Conservation (phyloP, 2,888 invertebrate species). For the Argyra leucocephala region DNA sequence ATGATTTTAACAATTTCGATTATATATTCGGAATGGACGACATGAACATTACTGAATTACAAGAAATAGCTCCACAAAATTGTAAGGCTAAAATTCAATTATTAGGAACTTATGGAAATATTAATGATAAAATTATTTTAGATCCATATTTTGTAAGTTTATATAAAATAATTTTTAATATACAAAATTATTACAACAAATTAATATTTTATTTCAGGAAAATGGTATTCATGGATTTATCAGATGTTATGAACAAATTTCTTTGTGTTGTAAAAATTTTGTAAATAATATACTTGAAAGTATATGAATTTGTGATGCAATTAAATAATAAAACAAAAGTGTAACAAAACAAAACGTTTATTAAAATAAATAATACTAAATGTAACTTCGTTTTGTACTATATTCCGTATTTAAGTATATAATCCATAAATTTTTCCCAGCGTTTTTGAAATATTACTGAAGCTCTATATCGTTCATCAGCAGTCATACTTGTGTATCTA, state of each 20-base stretch:
- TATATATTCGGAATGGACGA: slow-evolving; percentile 92
- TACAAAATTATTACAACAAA: not conserved
- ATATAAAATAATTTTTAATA: slow-evolving; percentile 8
- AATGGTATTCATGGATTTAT: slow-evolving; percentile 32
- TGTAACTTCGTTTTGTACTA: no score
- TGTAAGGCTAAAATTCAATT: slow-evolving; percentile 62
- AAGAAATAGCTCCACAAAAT: slow-evolving; percentile 50
- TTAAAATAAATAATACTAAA: no score
- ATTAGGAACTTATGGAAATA: slow-evolving; percentile 69
- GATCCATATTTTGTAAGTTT: slow-evolving; percentile 84
- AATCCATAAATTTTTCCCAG: slow-evolving; percentile 35
- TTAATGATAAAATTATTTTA: slow-evolving; percentile 62
- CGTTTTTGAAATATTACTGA: slow-evolving; percentile 27
- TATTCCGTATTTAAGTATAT: slow-evolving; percentile 24
- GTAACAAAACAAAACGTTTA: no score
- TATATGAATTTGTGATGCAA: no score
- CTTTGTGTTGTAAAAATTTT: slow-evolving; percentile 29
- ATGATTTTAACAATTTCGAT: slow-evolving; percentile 70
- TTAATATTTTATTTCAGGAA: slow-evolving; percentile 25
- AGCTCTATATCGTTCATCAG: slow-evolving; percentile 28
- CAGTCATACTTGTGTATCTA: slow-evolving; percentile 32
- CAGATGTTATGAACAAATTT: slow-evolving; percentile 32
- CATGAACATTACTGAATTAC: slow-evolving; percentile 62
- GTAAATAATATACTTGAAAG: slow-evolving; percentile 24
- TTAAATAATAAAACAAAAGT: no score